phyloP scores from a whole-genome alignment of 2,113 vertebrate genomes.

The Bucco capensis region DNA sequence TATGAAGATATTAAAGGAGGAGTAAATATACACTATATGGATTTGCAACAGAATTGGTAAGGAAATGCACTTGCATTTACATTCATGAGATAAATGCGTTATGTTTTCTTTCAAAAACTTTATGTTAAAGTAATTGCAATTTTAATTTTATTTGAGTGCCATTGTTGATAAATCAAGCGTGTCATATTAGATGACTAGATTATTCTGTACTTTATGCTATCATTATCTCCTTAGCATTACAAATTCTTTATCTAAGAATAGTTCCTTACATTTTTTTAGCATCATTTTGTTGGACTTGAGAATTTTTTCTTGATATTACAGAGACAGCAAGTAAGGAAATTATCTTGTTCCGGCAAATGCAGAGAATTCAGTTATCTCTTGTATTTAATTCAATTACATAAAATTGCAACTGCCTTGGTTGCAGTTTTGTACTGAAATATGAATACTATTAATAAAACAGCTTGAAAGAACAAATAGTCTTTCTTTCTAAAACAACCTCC shows the following conservation, averaged over 20 bases:
- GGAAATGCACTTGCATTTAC: constrained; percentile 11
- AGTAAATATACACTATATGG: constrained; percentile 85
- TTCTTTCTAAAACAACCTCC: not conserved
- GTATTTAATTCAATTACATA: not conserved
- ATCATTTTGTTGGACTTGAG: not conserved
- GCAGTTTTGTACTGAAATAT: not conserved
- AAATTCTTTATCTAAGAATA: not conserved
- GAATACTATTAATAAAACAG: not conserved
- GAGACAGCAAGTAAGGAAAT: not conserved
- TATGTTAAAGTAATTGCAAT: not conserved
- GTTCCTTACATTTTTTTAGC: not conserved
- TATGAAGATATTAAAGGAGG: constrained; percentile 90
- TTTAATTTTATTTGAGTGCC: not conserved
- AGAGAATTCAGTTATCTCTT: not conserved
- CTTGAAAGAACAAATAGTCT: not conserved
- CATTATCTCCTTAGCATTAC: not conserved
- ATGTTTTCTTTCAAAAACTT: not conserved
- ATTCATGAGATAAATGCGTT: not conserved
- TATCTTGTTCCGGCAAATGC: not conserved
- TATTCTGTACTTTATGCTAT: not conserved
- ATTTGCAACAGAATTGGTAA: constrained; percentile 89
- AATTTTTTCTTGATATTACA: not conserved
- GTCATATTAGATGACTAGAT: not conserved
- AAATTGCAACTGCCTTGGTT: not conserved
- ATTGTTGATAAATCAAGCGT: not conserved